A percentile compares a stretch with the other conserved stretches of the same genome.
Conservation (phyloP, 2,888 invertebrate species). For the Choristoneura rosaceana region DNA sequence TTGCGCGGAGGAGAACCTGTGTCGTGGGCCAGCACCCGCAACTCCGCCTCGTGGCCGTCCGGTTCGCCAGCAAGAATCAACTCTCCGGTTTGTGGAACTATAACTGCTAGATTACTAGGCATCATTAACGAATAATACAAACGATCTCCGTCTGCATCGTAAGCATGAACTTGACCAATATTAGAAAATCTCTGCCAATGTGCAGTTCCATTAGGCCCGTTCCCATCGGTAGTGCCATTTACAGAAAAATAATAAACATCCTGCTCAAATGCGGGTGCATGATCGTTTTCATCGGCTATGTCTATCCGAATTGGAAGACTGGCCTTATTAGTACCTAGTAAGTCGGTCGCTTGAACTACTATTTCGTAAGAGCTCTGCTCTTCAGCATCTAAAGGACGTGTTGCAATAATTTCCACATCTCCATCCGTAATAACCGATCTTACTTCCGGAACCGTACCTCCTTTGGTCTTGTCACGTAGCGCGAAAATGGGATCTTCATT, state of each 20-base stretch:
- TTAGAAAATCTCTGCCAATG: slow-evolving; percentile 92
- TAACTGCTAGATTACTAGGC: slow-evolving; percentile 93
- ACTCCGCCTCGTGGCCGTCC: slow-evolving; percentile 87
- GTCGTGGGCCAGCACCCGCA: slow-evolving; percentile 94
- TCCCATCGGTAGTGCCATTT: slow-evolving; percentile 86
- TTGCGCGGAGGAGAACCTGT: slow-evolving; percentile 90
- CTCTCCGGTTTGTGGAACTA: slow-evolving; percentile 97
- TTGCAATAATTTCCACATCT: slow-evolving; percentile 91
- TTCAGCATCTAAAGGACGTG: slow-evolving; percentile 92
- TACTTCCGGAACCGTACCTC: slow-evolving; percentile 73
- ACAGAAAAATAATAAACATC: slow-evolving; percentile 91
- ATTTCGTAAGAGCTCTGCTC: slow-evolving; percentile 89
- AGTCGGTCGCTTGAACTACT: slow-evolving; percentile 92
- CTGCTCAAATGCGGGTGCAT: slow-evolving; percentile 93
- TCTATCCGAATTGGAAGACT: slow-evolving; percentile 91
- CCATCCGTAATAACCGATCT: slow-evolving; percentile 84
- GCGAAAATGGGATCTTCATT: slow-evolving; percentile 91
- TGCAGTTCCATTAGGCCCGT: slow-evolving; percentile 86
- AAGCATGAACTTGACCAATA: slow-evolving; percentile 94
- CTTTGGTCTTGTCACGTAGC: slow-evolving; percentile 86
- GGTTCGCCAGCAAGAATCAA: slow-evolving; percentile 93
- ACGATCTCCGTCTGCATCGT: slow-evolving; percentile 96
- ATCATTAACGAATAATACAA: slow-evolving; percentile 94
- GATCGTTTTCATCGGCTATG: slow-evolving; percentile 96
- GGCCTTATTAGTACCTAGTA: slow-evolving; percentile 92